These are phyloP conservation scores for Seira sanloemensis DNA, from an alignment of 2,888 invertebrate genomes.

Conservation along the genomic window DNA sequence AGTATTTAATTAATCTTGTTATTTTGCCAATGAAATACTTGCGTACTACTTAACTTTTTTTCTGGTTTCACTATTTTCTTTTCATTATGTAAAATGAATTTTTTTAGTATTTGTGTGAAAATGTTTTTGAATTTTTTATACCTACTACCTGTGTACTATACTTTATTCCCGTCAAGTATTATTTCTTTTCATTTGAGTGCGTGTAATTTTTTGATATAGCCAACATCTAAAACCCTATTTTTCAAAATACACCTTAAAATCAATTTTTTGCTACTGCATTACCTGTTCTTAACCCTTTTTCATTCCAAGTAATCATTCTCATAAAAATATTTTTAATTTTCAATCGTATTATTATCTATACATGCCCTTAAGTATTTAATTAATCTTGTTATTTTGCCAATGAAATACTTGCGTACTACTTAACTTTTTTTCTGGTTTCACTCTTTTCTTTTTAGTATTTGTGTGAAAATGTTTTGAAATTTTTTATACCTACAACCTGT, in stretches of 20 bases:
- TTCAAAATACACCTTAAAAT: no score
- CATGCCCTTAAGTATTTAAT: constrained; percentile 42
- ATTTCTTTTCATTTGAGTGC: no score
- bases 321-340: neutral
- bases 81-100: no score
- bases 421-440: neutral
- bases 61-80: neutral
- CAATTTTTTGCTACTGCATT: neutral
- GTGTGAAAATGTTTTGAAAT: neutral
- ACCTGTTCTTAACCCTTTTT: neutral
- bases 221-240: no score
- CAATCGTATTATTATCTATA: constrained; percentile 40
- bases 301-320: neutral
- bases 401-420: neutral
- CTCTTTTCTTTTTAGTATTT: constrained; percentile 1
- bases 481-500: neutral
- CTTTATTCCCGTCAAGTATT: no score
- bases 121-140: neutral
- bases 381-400: constrained; percentile 31
- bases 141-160: neutral
- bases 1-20: constrained; percentile 44
- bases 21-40: constrained; percentile 14
- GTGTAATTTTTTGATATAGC: neutral
- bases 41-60: neutral
- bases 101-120: neutral